These are phyloP conservation scores for Arrhamphus sclerolepis DNA, from an alignment of 2,797 vertebrate genomes.

Conservation along the genomic window DNA sequence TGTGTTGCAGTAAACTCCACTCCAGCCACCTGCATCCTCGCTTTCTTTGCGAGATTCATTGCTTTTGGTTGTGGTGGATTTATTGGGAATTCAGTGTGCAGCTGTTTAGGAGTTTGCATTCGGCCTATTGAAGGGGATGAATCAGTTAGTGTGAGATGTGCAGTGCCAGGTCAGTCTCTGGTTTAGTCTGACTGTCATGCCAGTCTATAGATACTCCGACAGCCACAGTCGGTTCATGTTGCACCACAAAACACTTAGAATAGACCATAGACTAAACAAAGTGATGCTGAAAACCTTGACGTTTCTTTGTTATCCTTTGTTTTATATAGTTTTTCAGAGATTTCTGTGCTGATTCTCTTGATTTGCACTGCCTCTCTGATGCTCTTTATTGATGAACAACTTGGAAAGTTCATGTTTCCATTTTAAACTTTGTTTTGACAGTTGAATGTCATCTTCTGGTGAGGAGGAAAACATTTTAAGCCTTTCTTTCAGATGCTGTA, in stretches of 20 bases:
- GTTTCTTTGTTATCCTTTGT: slow-evolving; percentile 74
- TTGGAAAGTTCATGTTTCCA: too few species aligned
- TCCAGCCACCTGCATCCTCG: slow-evolving; percentile 73
- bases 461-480: slow-evolving; percentile 1
- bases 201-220: slow-evolving; percentile 73
- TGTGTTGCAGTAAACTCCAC: slow-evolving; percentile 69
- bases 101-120: slow-evolving; percentile 62
- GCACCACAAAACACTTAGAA: slow-evolving; percentile 71
- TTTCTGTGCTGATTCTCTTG: slow-evolving; percentile 48
- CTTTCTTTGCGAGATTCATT: slow-evolving; percentile 64
- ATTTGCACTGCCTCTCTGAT: slow-evolving; percentile 16
- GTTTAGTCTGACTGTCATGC: slow-evolving; percentile 63
- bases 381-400: too few species aligned
- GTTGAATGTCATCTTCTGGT: neutral
- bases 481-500: slow-evolving; percentile 3
- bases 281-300: slow-evolving; percentile 51
- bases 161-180: slow-evolving; percentile 38
- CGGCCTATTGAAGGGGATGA: slow-evolving; percentile 62
- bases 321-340: slow-evolving; percentile 62
- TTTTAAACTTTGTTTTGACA: neutral
- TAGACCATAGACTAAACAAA: slow-evolving; percentile 78
- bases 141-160: slow-evolving; percentile 63
- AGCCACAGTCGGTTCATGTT: slow-evolving; percentile 72
- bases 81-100: slow-evolving; percentile 64
- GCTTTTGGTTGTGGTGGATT: slow-evolving; percentile 59